Percentiles rank a stretch among this genome's conserved stretches.
Conservation (phyloP, 2,888 invertebrate species). For the Stegophylla sp. region DNA sequence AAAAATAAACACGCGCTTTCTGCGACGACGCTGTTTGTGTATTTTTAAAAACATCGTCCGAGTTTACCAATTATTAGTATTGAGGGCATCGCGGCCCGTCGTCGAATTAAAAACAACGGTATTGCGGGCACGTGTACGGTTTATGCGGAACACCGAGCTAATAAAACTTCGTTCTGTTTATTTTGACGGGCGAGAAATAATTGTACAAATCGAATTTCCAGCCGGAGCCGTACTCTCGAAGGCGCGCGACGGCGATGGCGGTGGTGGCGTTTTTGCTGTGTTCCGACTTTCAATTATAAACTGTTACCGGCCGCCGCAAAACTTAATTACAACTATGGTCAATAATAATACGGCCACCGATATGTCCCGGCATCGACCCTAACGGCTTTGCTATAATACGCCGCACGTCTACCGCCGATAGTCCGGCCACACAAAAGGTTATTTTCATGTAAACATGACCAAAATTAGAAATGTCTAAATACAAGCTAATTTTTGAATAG, state of each 20-base stretch:
- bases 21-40: background rate
- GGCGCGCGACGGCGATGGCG: background rate
- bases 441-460: too few relatives aligned
- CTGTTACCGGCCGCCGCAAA: constrained; percentile 20
- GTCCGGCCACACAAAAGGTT: too few relatives aligned
- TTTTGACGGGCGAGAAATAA: constrained; percentile 42
- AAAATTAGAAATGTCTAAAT: too few relatives aligned
- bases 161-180: constrained; percentile 47
- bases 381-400: too few relatives aligned
- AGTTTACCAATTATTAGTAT: constrained; percentile 30
- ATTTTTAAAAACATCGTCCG: background rate
- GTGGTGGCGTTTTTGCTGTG: too few relatives aligned
- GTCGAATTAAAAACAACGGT: constrained; percentile 29
- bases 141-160: background rate
- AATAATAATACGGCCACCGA: background rate
- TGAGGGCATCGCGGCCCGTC: background rate
- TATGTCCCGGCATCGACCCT: too few relatives aligned
- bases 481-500: too few relatives aligned
- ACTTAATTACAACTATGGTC: constrained; percentile 27
- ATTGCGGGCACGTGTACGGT: constrained; percentile 38
- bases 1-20: background rate
- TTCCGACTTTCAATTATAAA: constrained; percentile 36
- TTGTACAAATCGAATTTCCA: constrained; percentile 46
- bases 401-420: too few relatives aligned
- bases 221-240: background rate